Evolutionary conservation across 2,113 vertebrate species (phyloP).

Genomic region (Ameiurus melas): DNA sequence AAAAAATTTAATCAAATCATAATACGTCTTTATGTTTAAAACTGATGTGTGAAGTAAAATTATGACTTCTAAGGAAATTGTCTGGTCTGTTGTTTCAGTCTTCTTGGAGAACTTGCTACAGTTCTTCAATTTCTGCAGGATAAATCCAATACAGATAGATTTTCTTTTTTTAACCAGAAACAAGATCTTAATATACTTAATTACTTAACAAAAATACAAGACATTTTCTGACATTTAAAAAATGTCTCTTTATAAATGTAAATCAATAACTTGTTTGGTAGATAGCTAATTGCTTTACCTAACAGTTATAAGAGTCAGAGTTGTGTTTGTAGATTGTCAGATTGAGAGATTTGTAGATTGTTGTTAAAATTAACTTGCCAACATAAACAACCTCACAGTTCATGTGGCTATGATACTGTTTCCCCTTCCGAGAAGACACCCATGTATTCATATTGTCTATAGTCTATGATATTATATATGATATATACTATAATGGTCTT

Average conservation of each 20-base stretch:
- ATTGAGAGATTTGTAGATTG: not conserved
- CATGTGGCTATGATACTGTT: not conserved
- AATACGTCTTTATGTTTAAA: not conserved
- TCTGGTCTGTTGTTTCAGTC: not conserved
- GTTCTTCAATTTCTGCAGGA: not conserved
- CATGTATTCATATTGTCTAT: not conserved
- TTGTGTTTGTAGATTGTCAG: not conserved
- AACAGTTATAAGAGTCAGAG: not conserved
- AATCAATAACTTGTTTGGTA: not conserved
- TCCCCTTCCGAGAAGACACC: not conserved
- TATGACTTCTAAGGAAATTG: not conserved
- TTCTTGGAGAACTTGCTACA: not conserved
- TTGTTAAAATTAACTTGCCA: not conserved
- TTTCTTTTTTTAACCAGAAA: not conserved
- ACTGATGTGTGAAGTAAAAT: not conserved
- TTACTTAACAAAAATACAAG: not conserved
- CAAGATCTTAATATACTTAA: not conserved
- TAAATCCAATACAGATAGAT: not conserved
- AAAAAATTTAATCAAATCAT: not conserved
- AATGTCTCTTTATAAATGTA: not conserved
- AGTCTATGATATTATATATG: not conserved
- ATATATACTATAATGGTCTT: not conserved
- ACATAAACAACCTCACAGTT: not conserved
- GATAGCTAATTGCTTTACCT: not conserved
- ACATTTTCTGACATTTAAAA: too few species aligned